Evolutionary conservation across 2,113 vertebrate species (phyloP).

Genomic region (Sterrhoptilus dennistouni): DNA sequence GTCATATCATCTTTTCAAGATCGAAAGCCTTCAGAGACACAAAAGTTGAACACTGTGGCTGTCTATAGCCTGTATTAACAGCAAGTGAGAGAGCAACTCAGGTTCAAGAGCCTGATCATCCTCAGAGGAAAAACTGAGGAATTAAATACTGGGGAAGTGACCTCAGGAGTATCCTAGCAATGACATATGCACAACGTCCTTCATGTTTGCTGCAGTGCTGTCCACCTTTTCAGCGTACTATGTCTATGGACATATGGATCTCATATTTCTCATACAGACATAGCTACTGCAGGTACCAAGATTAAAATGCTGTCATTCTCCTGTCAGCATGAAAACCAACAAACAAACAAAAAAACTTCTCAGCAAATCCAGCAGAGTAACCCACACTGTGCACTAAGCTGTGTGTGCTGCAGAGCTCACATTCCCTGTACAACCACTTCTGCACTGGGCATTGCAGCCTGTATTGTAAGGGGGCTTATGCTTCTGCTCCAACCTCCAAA

Average conservation of each 20-base stretch:
- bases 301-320: neutral
- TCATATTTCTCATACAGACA: rapidly evolving
- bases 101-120: neutral
- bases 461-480: neutral
- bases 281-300: neutral
- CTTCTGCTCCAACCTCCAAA: neutral
- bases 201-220: neutral
- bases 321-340: neutral
- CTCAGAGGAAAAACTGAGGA: neutral
- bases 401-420: neutral
- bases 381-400: neutral
- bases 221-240: neutral
- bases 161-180: neutral
- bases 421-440: neutral
- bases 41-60: neutral
- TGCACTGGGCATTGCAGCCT: neutral
- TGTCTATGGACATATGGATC: neutral
- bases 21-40: neutral
- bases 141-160: neutral
- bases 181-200: neutral
- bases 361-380: neutral
- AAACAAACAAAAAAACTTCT: neutral
- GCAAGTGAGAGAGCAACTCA: neutral
- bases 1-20: neutral
- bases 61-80: neutral